Evolutionary conservation across 1,140 invertebrate genomes (phyloP).

Genomic region (Drosophila pruinosa): DNA sequence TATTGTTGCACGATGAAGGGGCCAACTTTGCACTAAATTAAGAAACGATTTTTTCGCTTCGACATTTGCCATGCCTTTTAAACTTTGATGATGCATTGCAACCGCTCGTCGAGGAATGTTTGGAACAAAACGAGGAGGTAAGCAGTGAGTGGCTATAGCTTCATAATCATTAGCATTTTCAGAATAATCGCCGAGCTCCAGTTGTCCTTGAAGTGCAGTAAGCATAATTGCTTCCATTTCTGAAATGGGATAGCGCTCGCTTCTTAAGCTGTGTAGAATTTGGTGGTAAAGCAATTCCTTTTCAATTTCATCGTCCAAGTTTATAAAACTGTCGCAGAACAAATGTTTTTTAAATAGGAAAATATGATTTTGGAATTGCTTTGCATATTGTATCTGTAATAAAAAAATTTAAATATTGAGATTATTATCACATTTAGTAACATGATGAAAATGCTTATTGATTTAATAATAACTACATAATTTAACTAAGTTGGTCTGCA

Average conservation of each 20-base stretch:
- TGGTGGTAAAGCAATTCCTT: conserved; percentile 98
- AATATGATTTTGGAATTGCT: conserved; percentile 84
- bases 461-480: too few relatives aligned
- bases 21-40: conserved; percentile 97
- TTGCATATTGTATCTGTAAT: conserved; percentile 24
- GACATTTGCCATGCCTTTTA: conserved; percentile 92
- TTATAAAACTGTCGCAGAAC: conserved; percentile 93
- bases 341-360: conserved; percentile 96
- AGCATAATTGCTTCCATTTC: conserved; percentile 97
- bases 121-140: conserved; percentile 91
- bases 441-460: too few relatives aligned
- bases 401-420: background rate
- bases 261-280: conserved; percentile 93
- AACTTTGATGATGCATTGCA: conserved; percentile 92
- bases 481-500: too few relatives aligned
- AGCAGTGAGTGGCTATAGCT: conserved; percentile 90
- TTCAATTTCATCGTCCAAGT: conserved; percentile 93
- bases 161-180: conserved; percentile 89
- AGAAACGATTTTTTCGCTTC: conserved; percentile 96
- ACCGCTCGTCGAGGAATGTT: conserved; percentile 90
- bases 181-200: conserved; percentile 93
- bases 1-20: conserved; percentile 94
- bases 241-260: conserved; percentile 94
- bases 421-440: background rate
- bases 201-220: conserved; percentile 95